A percentile compares a stretch with the other conserved stretches of the same genome.
phyloP scores from a whole-genome alignment of 2,797 vertebrate genomes.

The Macrochelys suwanniensis region DNA sequence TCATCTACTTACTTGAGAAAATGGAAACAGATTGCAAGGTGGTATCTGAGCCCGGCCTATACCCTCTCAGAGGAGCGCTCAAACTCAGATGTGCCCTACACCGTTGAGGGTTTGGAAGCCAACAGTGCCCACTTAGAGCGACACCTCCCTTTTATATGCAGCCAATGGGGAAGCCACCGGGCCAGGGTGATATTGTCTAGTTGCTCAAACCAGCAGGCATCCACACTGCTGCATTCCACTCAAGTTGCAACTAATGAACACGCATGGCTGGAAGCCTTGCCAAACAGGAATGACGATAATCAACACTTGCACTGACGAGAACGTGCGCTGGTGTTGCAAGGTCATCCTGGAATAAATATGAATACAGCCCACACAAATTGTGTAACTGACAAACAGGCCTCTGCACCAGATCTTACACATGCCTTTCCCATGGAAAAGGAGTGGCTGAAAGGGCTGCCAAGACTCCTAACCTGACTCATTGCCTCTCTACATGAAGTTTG shows the following conservation, averaged over 20 bases:
- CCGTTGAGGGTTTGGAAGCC: neutral
- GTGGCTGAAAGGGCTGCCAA: neutral
- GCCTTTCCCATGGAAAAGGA: neutral
- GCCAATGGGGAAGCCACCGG: neutral
- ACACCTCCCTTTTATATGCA: neutral
- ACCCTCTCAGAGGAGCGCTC: neutral
- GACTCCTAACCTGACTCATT: neutral
- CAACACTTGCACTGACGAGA: neutral
- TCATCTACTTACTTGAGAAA: neutral
- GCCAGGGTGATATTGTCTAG: neutral
- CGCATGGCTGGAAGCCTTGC: neutral
- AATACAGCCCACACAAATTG: neutral
- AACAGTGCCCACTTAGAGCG: neutral
- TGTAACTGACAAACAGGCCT: neutral
- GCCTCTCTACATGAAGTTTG: rapidly evolving
- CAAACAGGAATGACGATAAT: neutral
- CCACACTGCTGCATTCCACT: neutral
- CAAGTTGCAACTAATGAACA: neutral
- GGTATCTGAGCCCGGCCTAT: rapidly evolving
- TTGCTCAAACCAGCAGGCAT: neutral
- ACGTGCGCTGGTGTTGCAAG: neutral
- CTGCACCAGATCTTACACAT: neutral
- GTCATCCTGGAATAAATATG: neutral
- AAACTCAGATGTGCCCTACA: neutral
- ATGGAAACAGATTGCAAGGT: neutral